These are phyloP conservation scores for Criorhina ranunculi DNA, from an alignment of 2,888 invertebrate genomes.

Conservation along the genomic window DNA sequence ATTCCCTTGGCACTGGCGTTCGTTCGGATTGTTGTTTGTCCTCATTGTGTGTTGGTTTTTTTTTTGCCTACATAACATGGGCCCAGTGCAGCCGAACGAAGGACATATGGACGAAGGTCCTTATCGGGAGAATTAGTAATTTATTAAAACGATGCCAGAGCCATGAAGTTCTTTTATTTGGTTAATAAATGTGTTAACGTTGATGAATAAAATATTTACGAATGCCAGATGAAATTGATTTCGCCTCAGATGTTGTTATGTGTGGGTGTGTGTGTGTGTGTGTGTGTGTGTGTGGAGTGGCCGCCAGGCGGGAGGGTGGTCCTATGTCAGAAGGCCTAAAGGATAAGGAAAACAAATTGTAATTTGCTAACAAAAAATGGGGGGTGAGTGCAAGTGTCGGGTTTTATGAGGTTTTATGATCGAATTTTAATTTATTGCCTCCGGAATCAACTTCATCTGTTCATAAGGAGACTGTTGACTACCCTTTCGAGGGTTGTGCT, in stretches of 20 bases:
- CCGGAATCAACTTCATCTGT: neutral
- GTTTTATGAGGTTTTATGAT: conserved; percentile 59
- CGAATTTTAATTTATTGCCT: conserved; percentile 38
- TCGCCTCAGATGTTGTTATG: conserved; percentile 16
- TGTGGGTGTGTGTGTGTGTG: too few relatives aligned
- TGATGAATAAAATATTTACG: conserved; percentile 75
- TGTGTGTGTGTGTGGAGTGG: neutral
- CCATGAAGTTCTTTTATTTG: conserved; percentile 71
- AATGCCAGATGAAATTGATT: conserved; percentile 75
- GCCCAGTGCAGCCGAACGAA: conserved; percentile 28
- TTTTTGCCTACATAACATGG: too few relatives aligned
- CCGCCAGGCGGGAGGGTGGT: neutral
- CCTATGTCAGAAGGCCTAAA: conserved; percentile 1
- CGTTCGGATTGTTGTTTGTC: too few relatives aligned
- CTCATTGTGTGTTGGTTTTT: too few relatives aligned
- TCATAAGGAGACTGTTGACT: too few relatives aligned
- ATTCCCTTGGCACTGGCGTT: conserved; percentile 32
- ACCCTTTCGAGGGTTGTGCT: too few relatives aligned
- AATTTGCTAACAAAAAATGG: conserved; percentile 46
- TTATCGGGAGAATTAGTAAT: conserved; percentile 75
- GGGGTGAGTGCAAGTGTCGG: conserved; percentile 5
- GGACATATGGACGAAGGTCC: conserved; percentile 69
- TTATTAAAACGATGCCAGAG: conserved; percentile 72
- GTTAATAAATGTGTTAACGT: conserved; percentile 76
- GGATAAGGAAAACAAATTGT: conserved; percentile 42